A percentile compares a stretch with the other conserved stretches of the same genome.
Conservation (phyloP, 2,888 invertebrate genomes). For the Trachelus tabidus region DNA sequence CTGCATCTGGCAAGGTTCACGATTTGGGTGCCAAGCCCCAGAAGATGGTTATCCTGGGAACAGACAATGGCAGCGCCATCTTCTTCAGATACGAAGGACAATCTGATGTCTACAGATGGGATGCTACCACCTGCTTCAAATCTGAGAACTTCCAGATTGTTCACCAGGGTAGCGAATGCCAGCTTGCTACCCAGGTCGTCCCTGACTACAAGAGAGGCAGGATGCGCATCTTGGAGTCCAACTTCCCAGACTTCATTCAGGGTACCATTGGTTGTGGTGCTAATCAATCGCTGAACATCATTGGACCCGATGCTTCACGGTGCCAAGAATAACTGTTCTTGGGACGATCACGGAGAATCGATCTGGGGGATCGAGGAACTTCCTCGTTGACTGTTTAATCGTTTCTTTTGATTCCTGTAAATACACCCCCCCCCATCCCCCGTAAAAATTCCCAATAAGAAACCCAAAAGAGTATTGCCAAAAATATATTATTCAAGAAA, state of each 20-base stretch:
- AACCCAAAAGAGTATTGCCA: background rate
- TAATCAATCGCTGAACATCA: constrained; percentile 67
- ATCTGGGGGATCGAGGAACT: background rate
- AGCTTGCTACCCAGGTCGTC: constrained; percentile 71
- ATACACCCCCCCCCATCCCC: background rate
- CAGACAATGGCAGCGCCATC: constrained; percentile 72
- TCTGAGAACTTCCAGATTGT: constrained; percentile 68
- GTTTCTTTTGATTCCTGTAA: background rate
- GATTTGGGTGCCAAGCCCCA: constrained; percentile 71
- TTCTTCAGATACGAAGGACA: constrained; percentile 73
- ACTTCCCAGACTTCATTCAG: constrained; percentile 74
- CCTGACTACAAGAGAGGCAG: constrained; percentile 70
- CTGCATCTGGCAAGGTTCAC: constrained; percentile 68
- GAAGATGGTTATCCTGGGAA: constrained; percentile 73
- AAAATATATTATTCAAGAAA: background rate
- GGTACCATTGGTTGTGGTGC: constrained; percentile 74
- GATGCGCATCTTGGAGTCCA: constrained; percentile 73
- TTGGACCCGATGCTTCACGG: constrained; percentile 29
- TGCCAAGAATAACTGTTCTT: background rate
- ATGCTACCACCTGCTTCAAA: constrained; percentile 66
- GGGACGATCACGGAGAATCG: background rate
- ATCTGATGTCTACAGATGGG: constrained; percentile 72
- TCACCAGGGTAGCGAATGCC: constrained; percentile 68
- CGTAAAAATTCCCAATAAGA: background rate
- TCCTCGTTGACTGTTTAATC: background rate